Evolutionary conservation across 2,888 invertebrate species (phyloP).

Genomic region (Drosophila nr. fundita): DNA sequence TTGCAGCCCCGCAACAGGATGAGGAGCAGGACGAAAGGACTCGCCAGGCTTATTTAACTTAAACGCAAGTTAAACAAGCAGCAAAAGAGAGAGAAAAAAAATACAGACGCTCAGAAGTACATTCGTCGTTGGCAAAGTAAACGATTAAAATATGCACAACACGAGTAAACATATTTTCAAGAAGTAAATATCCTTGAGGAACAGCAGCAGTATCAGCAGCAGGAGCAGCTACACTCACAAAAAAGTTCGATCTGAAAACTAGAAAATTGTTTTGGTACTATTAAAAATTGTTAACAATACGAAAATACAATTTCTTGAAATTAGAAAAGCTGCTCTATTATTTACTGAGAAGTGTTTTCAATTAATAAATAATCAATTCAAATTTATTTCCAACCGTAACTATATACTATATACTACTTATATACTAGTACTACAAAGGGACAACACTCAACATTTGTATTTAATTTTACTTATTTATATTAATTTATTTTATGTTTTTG

Average conservation of each 20-base stretch:
- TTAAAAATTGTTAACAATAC: background rate
- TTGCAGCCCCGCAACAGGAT: conserved; percentile 3
- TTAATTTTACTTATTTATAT: too few species aligned
- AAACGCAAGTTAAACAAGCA: conserved; percentile 72
- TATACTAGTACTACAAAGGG: too few species aligned
- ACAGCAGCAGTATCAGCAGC: conserved; percentile 27
- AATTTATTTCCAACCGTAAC: background rate
- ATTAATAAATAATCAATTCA: background rate
- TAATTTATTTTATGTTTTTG: background rate
- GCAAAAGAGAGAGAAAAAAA: conserved; percentile 3
- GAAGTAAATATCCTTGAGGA: conserved; percentile 83
- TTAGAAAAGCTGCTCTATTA: background rate
- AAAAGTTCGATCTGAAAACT: background rate
- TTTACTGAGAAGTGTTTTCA: background rate
- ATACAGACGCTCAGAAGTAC: conserved; percentile 15
- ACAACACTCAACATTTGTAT: too few species aligned
- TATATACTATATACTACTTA: too few species aligned
- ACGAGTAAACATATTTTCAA: conserved; percentile 84
- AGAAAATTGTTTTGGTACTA: background rate
- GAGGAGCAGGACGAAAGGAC: conserved; percentile 13
- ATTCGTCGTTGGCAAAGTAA: conserved; percentile 76
- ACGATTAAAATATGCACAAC: conserved; percentile 85
- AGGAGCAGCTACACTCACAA: background rate
- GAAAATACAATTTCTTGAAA: background rate
- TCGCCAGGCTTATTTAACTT: conserved; percentile 73